phyloP scores from a whole-genome alignment of 2,888 invertebrate species.

The Aporophyla nigra region DNA sequence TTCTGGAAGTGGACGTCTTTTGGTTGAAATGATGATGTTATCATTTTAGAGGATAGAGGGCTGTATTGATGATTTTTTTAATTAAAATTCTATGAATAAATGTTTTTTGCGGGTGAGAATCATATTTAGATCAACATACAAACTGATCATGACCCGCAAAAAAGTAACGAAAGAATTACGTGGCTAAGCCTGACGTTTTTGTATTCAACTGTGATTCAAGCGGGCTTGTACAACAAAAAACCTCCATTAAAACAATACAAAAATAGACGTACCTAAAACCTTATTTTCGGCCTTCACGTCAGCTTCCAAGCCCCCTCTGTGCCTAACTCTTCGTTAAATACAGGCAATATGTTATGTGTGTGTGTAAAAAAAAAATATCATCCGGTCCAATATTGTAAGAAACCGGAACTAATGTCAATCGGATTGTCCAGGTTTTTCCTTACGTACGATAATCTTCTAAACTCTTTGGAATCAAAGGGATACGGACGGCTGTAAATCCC shows the following conservation, averaged over 20 bases:
- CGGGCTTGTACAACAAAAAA: not conserved
- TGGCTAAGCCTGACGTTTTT: too few species aligned
- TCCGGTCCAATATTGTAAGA: not conserved
- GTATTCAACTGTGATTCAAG: not conserved
- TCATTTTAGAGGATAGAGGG: too few species aligned
- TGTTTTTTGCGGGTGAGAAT: too few species aligned
- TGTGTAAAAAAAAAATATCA: constrained; percentile 1
- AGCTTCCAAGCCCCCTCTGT: not conserved
- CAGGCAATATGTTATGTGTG: not conserved
- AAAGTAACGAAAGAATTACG: too few species aligned
- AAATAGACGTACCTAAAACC: not conserved
- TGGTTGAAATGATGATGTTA: too few species aligned
- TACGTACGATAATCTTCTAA: constrained; percentile 8
- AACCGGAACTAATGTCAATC: not conserved
- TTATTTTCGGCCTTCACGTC: not conserved
- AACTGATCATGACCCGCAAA: too few species aligned
- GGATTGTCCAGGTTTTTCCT: constrained; percentile 9
- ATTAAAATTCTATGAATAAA: too few species aligned
- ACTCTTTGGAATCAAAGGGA: constrained; percentile 11
- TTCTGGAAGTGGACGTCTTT: too few species aligned
- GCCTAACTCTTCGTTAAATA: not conserved
- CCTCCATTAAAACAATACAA: not conserved
- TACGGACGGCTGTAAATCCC: not conserved
- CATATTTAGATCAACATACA: too few species aligned
- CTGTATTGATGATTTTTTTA: too few species aligned